Percentiles rank a stretch among this genome's conserved stretches.
These are phyloP conservation scores for Pegoplata infirma DNA, from an alignment of 2,888 invertebrate species.

Conservation along the genomic window DNA sequence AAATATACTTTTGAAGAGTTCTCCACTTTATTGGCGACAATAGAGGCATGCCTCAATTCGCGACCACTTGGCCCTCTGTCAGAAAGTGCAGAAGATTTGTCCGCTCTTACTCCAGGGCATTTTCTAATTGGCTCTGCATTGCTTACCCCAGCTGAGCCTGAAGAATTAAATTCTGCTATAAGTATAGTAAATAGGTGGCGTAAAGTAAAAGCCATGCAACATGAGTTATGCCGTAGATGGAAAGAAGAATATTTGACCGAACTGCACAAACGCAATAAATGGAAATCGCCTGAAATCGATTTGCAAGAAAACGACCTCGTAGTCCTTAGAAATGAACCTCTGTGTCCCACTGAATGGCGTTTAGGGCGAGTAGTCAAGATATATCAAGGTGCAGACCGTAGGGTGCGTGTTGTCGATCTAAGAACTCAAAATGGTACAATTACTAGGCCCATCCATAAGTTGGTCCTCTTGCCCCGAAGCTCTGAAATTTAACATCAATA, in stretches of 20 bases:
- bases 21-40: not conserved
- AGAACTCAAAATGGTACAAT: not conserved
- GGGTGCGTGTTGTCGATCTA: constrained; percentile 14
- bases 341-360: too few relatives aligned
- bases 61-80: not conserved
- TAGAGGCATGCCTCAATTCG: constrained; percentile 8
- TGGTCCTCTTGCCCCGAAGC: not conserved
- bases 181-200: not conserved
- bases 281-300: too few relatives aligned
- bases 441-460: not conserved
- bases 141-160: not conserved
- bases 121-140: not conserved
- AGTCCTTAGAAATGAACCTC: not conserved
- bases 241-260: too few relatives aligned
- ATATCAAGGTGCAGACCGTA: not conserved
- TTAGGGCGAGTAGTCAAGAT: not conserved
- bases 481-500: not conserved
- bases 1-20: constrained; percentile 15
- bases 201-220: not conserved
- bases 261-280: too few relatives aligned
- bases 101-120: not conserved
- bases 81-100: not conserved
- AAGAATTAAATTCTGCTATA: not conserved
- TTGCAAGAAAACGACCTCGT: too few relatives aligned
- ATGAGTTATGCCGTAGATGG: not conserved